A percentile compares a stretch with the other conserved stretches of the same genome.
These are phyloP conservation scores for Scelioninae gen. 2 DNA, from an alignment of 2,888 invertebrate genomes.

Conservation along the genomic window DNA sequence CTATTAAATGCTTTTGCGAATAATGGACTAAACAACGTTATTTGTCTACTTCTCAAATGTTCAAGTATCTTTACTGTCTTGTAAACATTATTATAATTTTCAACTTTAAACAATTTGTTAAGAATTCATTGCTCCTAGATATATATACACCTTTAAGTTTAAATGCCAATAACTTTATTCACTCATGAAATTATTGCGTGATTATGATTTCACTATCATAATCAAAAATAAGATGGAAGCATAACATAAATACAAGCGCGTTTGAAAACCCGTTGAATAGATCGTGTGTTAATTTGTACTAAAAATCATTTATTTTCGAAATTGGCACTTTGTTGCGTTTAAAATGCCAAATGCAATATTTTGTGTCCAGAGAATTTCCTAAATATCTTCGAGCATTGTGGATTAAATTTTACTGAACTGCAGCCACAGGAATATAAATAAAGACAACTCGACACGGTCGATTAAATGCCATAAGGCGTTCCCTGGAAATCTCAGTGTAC, in stretches of 20 bases:
- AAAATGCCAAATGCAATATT: conserved; percentile 38
- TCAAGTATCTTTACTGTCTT: no score
- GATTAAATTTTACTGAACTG: conserved; percentile 48
- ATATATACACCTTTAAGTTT: conserved; percentile 12
- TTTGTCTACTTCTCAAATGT: no score
- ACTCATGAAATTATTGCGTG: no score
- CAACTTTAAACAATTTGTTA: no score
- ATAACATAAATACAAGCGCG: no score
- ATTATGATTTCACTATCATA: no score
- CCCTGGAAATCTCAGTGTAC: conserved; percentile 40
- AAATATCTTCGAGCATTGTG: conserved; percentile 45
- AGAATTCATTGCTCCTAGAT: no score
- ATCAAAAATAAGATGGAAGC: no score
- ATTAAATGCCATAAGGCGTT: conserved; percentile 52
- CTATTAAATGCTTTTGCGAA: no score
- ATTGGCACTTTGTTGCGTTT: conserved; percentile 48
- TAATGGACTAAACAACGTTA: no score
- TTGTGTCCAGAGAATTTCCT: conserved; percentile 34
- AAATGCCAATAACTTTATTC: conserved; percentile 34
- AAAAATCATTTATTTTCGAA: conserved; percentile 52
- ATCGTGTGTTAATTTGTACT: conserved; percentile 35
- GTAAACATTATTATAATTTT: no score
- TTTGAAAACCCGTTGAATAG: conserved; percentile 47
- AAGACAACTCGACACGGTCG: conserved; percentile 51
- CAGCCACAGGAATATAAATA: conserved; percentile 49